phyloP scores from a whole-genome alignment of 2,888 invertebrate species.

The Desoria tigrina region DNA sequence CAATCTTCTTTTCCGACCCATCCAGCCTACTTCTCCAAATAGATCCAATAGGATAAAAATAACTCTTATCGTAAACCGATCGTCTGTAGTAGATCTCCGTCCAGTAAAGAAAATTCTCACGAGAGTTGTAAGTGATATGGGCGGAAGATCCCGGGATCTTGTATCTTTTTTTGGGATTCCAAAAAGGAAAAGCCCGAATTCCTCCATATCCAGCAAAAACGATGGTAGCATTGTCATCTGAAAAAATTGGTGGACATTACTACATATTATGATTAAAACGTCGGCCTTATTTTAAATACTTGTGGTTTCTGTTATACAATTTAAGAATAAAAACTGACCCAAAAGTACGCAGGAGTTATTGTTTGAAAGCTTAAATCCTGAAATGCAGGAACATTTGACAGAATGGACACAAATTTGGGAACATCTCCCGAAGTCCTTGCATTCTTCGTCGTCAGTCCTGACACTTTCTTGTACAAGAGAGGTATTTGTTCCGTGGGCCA shows the following conservation, averaged over 20 bases:
- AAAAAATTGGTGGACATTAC: too few species aligned
- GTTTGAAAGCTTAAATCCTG: constrained; percentile 30
- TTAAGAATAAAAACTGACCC: too few species aligned
- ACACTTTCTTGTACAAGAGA: too few species aligned
- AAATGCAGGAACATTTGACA: constrained; percentile 37
- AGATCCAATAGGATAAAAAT: constrained; percentile 69
- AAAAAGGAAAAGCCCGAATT: not conserved
- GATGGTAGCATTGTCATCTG: not conserved
- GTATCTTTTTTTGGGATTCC: not conserved
- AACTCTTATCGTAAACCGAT: too few species aligned
- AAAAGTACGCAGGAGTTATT: constrained; percentile 29
- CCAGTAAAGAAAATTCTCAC: constrained; percentile 72
- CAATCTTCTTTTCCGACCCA: constrained; percentile 56
- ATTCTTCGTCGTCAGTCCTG: constrained; percentile 59
- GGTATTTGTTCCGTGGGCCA: too few species aligned
- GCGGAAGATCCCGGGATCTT: constrained; percentile 61
- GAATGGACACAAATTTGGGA: constrained; percentile 48
- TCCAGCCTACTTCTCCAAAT: constrained; percentile 68
- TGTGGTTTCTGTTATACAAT: too few species aligned
- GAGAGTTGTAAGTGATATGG: constrained; percentile 68
- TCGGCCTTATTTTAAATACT: too few species aligned
- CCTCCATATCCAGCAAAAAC: not conserved
- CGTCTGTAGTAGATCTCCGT: too few species aligned
- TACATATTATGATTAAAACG: too few species aligned
- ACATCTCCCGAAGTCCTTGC: constrained; percentile 45